Evolutionary conservation across 2,113 vertebrate species (phyloP).

Genomic region (Albula goreensis): DNA sequence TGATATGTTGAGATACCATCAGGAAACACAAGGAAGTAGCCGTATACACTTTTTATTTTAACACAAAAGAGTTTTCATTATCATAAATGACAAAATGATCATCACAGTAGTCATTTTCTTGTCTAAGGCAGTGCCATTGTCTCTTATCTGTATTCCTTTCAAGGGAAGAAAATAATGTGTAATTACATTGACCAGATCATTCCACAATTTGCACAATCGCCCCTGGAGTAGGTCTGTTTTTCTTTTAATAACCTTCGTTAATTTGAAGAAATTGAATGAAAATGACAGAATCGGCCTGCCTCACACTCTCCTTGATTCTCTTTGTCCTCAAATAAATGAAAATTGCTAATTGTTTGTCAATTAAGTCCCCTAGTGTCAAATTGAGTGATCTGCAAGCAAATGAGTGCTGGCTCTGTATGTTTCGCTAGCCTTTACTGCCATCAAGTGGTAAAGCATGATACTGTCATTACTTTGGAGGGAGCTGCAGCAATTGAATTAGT

Average conservation of each 20-base stretch:
- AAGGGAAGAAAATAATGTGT: not conserved
- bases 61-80: not conserved
- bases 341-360: constrained; percentile 2
- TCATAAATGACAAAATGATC: not conserved
- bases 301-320: not conserved
- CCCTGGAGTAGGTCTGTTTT: not conserved
- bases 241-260: not conserved
- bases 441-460: not conserved
- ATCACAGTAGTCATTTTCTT: not conserved
- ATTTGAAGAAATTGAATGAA: not conserved
- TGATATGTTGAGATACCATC: not conserved
- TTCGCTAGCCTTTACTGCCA: not conserved
- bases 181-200: not conserved
- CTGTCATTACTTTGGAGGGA: not conserved
- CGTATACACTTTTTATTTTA: not conserved
- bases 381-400: not conserved
- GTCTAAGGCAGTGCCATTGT: not conserved
- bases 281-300: not conserved
- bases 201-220: not conserved
- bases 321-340: not conserved
- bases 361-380: not conserved
- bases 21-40: not conserved
- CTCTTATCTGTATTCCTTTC: not conserved
- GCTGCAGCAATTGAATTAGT: not conserved
- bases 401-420: not conserved